A percentile compares a stretch with the other conserved stretches of the same genome.
Conservation (phyloP, 1,140 invertebrate species). For the Sesamia nonagrioides region DNA sequence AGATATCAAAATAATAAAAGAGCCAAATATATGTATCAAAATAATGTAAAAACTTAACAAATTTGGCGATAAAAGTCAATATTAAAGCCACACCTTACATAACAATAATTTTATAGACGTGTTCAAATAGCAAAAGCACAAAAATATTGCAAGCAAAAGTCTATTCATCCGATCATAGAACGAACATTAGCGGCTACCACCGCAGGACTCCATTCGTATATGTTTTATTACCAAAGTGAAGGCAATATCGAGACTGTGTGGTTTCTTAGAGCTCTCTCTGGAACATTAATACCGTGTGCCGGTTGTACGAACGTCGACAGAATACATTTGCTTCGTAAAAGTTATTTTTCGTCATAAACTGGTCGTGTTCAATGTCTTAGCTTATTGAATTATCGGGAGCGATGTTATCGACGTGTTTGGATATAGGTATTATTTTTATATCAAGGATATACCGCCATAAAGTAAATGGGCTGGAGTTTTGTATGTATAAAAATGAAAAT, state of each 20-base stretch:
- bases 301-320: background rate
- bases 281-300: slow-evolving; percentile 27
- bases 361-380: slow-evolving; percentile 16
- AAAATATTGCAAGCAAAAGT: background rate
- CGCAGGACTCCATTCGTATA: slow-evolving; percentile 37
- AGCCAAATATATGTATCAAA: too few relatives aligned
- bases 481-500: too few relatives aligned
- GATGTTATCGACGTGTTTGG: background rate
- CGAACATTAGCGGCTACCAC: background rate
- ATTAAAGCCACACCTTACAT: too few relatives aligned
- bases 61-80: too few relatives aligned
- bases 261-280: slow-evolving; percentile 8
- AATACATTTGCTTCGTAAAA: slow-evolving; percentile 44
- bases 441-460: background rate
- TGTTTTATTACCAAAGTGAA: slow-evolving; percentile 35
- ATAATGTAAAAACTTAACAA: too few relatives aligned
- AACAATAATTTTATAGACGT: background rate
- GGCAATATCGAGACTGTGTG: slow-evolving; percentile 30
- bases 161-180: slow-evolving; percentile 13
- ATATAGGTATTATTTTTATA: background rate
- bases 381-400: slow-evolving; percentile 27
- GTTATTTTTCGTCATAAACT: slow-evolving; percentile 45
- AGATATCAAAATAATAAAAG: too few relatives aligned
- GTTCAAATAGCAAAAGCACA: background rate
- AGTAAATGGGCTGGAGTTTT: background rate